Evolutionary conservation across 1,140 invertebrate genomes (phyloP), one percentile per base, ranked within the genome.

Genomic region (Teleopsis dalmanni): DNA sequence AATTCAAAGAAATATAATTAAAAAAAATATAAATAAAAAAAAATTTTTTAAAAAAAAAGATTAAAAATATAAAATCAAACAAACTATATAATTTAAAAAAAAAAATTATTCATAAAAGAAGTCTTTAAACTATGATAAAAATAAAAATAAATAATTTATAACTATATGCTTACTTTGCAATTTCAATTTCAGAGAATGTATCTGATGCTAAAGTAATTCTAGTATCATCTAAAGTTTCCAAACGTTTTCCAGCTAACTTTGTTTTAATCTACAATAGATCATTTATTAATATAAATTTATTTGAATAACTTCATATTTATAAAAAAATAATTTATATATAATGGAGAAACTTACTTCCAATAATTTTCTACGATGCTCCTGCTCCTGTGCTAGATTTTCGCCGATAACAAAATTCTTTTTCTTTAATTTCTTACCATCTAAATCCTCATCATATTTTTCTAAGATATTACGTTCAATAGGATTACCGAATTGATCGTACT

Each of bases 391-490:
- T 3, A 72, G 22, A 27, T 62, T 70, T 50, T 77, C 74, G 42
- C 91, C 91, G 52, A 96, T 78, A 31, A 79, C 70, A 75, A 98
- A 98, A 36, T 80, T 85, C 36, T 84, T 79, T 47, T 79, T 81
- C 59, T 87, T 85, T 23, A 37, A 29, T 54, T 81, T 78, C 31
- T 72, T 71, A 3, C 90, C 91, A 37, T 88, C 82, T 35, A 98
- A 86, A 72, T 97, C 93, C 65, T 97, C 94, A 72, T 98, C 93
- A 72, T 99, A 99, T 75, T 99, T 97, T 50, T 82, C 74, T 7
- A 99, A 76, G 16, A 95, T 65, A 60, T 78, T 63, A 73, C 83
- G 76, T 65, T 83, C 58, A 72, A 79, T 73, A 55, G 83, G 74
- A 64, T 86, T 79, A 46, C 90, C 89, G 66, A 81, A 81, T 58